These are phyloP conservation scores for Megathymus violae DNA, from an alignment of 1,140 invertebrate species.

Conservation along the genomic window DNA sequence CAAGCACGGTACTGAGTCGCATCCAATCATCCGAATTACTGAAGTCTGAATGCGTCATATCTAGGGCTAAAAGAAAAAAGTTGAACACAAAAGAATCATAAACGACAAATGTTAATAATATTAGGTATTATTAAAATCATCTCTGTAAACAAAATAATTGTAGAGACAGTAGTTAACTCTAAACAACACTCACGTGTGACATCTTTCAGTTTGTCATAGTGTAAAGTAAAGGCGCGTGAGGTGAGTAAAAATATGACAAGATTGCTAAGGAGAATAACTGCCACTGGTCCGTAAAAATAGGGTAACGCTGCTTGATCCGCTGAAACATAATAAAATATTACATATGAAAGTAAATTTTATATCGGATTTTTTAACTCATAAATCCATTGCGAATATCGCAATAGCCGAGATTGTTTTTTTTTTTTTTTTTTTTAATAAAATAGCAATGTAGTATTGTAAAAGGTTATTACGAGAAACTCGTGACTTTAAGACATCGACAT, in stretches of 20 bases:
- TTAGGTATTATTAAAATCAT: no score
- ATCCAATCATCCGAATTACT: slow-evolving; percentile 74
- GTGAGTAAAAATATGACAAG: slow-evolving; percentile 84
- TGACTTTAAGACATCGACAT: no score
- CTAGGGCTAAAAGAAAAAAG: slow-evolving; percentile 53
- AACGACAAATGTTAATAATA: slow-evolving; percentile 1
- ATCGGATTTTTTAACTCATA: no score
- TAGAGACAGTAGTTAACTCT: no score
- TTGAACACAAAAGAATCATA: slow-evolving; percentile 3
- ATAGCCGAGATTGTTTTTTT: no score
- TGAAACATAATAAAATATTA: slow-evolving; percentile 58
- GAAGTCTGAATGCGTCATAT: slow-evolving; percentile 70
- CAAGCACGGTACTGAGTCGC: slow-evolving; percentile 60
- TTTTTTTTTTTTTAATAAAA: no score
- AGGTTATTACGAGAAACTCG: no score
- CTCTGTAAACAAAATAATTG: no score
- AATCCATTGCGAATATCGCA: no score
- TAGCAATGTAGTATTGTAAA: no score
- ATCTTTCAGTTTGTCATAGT: slow-evolving; percentile 77
- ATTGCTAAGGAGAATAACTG: slow-evolving; percentile 83
- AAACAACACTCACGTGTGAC: slow-evolving; percentile 66
- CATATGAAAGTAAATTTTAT: not conserved
- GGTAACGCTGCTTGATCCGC: slow-evolving; percentile 84
- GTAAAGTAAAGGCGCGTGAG: slow-evolving; percentile 72
- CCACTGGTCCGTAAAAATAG: slow-evolving; percentile 86